Base-by-base conservation (phyloP, 2,797 vertebrate species). In the Falco rusticolus region DNA sequence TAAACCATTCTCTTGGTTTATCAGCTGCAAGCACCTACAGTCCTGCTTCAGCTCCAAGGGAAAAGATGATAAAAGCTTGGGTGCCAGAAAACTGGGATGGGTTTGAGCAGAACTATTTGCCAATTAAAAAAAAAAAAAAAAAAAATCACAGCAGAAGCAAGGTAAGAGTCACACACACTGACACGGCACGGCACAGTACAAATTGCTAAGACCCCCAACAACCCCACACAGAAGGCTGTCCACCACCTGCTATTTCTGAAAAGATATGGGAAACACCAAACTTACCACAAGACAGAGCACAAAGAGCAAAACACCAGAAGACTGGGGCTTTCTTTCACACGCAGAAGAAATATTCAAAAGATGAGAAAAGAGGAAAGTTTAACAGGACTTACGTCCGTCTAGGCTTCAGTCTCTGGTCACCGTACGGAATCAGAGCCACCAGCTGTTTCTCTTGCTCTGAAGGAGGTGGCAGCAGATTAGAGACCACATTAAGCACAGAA, bases 361-460 rank as follows among this genome's bases (percentile, higher is more conserved):
- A 37, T 21, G 20, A 64, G 37, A 48, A 63, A 54, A 14, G 41
- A 25, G 28, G 54, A 33, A 86, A 29, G 59, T 81, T 98, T 61
- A 34, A 31, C 16, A 48, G 34, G 31, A 43, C 89, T 98, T 98
- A 99, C 99, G 99, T 99, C 97, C 96, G 98, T 72, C 98, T 98
- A 65, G 99, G 99, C 90, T 98, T 98, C 95, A 99, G 98, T 77
- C 99, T 97, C 60, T 98, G 98, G 87, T 99, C 99, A 48, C 98
- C 99, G 29, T 99, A 99, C 2, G 99, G 98, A 87, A 99, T 99
- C 19, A 99, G 98, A n/a, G 99, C 99, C 71, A 99, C 98, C 1
- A 99, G 97, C 96, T 99, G 98, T 89, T 98, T 98, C 72, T 98
- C 97, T 15, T 99, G 98, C 60, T 98, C 99, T 99, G 97, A 31